Percentiles rank a stretch among this genome's conserved stretches.
Conservation (phyloP, 2,113 vertebrate genomes). For the Hipposideros armiger region DNA sequence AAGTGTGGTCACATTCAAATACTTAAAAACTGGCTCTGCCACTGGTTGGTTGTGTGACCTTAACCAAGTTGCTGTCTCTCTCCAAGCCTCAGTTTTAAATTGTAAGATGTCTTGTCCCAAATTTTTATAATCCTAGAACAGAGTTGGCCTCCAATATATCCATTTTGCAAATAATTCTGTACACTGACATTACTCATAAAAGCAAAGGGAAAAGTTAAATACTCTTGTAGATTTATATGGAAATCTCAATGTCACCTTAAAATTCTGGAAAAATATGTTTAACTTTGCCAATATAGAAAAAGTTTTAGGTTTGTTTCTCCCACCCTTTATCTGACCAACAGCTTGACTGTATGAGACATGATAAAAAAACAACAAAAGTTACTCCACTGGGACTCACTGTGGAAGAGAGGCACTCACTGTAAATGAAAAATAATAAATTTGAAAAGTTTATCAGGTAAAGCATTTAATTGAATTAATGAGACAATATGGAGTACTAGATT, state of each 20-base stretch:
- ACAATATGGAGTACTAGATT: slow-evolving; percentile 23
- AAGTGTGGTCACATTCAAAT: slow-evolving; percentile 24
- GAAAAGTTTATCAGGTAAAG: slow-evolving; percentile 33
- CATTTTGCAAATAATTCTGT: slow-evolving; percentile 34
- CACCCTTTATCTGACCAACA: background rate
- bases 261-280: slow-evolving; percentile 53
- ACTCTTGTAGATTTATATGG: background rate
- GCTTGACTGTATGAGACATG: background rate
- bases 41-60: background rate
- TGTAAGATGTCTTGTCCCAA: background rate
- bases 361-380: slow-evolving; percentile 21
- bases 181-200: slow-evolving; percentile 35
- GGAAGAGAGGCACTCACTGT: background rate
- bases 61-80: background rate
- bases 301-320: background rate
- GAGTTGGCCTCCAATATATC: background rate
- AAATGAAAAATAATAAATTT: slow-evolving; percentile 47
- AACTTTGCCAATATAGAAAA: slow-evolving; percentile 16
- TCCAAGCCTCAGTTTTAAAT: background rate
- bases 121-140: slow-evolving; percentile 24
- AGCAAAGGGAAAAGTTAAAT: background rate
- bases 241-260: slow-evolving; percentile 16
- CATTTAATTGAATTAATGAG: slow-evolving; percentile 42
- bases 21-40: slow-evolving; percentile 42
- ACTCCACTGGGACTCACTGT: background rate